Conservation (phyloP, 2,888 invertebrate genomes). For the Andrena flavipes region DNA sequence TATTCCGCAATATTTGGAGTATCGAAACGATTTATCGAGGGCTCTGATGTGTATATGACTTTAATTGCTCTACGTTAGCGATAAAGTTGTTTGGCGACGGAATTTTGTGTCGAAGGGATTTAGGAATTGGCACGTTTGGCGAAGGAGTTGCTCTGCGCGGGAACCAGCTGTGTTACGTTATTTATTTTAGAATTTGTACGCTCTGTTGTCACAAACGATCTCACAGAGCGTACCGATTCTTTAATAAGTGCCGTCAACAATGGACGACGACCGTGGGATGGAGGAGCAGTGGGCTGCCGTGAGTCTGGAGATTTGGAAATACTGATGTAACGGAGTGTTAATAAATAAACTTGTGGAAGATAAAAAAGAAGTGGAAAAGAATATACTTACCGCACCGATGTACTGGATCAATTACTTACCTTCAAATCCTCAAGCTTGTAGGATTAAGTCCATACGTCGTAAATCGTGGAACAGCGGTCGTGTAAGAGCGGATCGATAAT, state of each 20-base stretch:
- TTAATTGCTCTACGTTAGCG: too few species aligned
- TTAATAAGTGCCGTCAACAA: conserved; percentile 83
- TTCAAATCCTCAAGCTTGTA: too few species aligned
- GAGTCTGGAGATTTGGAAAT: not conserved
- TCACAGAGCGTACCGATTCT: conserved; percentile 86
- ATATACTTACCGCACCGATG: not conserved
- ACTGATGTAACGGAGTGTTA: not conserved
- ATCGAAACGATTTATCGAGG: too few species aligned
- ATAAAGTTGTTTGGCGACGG: not conserved
- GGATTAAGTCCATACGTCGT: too few species aligned
- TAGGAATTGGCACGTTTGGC: not conserved
- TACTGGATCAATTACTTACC: not conserved
- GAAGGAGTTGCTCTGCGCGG: not conserved
- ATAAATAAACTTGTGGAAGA: too few species aligned
- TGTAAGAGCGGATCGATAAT: too few species aligned
- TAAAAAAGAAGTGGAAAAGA: not conserved
- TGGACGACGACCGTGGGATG: conserved; percentile 66
- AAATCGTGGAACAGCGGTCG: too few species aligned
- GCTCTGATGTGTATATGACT: too few species aligned
- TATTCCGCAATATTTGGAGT: too few species aligned
- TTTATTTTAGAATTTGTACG: conserved; percentile 86
- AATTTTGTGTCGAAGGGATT: not conserved
- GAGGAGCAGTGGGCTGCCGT: too few species aligned
- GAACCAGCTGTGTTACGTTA: conserved; percentile 76
- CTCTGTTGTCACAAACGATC: conserved; percentile 85